phyloP scores from a whole-genome alignment of 2,797 vertebrate genomes.

The Brotula barbata region DNA sequence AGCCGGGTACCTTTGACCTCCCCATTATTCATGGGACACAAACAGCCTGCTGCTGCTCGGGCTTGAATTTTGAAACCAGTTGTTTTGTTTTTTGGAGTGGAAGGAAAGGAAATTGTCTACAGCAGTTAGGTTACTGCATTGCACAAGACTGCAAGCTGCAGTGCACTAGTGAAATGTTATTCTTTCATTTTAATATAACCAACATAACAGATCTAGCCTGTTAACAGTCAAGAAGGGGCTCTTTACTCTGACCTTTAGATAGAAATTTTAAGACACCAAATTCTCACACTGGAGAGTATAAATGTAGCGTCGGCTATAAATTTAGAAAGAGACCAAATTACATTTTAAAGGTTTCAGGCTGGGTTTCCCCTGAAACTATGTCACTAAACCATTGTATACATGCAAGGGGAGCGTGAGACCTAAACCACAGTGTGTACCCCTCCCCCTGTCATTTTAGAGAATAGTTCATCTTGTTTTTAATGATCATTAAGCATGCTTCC shows the following conservation, averaged over 20 bases:
- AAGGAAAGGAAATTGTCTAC: conserved; percentile 39
- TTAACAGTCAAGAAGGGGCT: conserved; percentile 24
- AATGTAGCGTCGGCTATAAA: conserved; percentile 67
- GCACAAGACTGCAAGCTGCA: conserved; percentile 20
- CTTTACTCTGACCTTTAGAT: conserved; percentile 24
- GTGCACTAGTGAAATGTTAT: conserved; percentile 33
- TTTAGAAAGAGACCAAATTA: conserved; percentile 69
- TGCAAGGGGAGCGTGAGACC: conserved; percentile 61
- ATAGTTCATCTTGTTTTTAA: conserved; percentile 70
- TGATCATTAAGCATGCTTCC: conserved; percentile 75
- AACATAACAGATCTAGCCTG: conserved; percentile 38
- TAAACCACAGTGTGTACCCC: conserved; percentile 39
- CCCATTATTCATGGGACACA: conserved; percentile 64
- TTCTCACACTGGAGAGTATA: conserved; percentile 64
- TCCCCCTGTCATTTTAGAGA: conserved; percentile 62
- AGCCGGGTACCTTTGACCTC: conserved; percentile 65
- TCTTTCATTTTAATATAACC: conserved; percentile 43
- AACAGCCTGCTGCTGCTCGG: conserved; percentile 38
- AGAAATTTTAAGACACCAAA: conserved; percentile 39
- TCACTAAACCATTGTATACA: conserved; percentile 50
- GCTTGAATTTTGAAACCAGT: conserved; percentile 51
- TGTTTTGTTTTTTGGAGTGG: conserved; percentile 44
- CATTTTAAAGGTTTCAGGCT: conserved; percentile 66
- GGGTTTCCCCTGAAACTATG: conserved; percentile 52
- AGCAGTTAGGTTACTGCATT: conserved; percentile 25